Conservation (phyloP, 1,140 invertebrate species). For the Berghia stephanieae region DNA sequence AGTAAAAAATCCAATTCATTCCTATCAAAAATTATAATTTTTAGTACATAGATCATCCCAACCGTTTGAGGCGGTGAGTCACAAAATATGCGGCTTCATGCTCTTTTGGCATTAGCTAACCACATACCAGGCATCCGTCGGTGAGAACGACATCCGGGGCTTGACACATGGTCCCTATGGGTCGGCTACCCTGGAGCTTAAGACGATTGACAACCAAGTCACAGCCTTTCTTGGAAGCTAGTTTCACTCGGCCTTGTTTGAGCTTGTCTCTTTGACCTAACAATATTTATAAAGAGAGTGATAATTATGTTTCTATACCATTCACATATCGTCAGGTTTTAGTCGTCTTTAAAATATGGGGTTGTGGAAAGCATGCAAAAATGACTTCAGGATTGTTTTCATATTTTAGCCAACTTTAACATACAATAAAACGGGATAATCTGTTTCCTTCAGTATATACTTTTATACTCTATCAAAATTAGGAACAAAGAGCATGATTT, state of each 20-base stretch:
- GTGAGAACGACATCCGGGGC: neutral
- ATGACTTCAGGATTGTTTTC: too few relatives aligned
- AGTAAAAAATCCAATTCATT: too few relatives aligned
- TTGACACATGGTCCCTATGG: slow-evolving; percentile 13
- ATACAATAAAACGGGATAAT: too few relatives aligned
- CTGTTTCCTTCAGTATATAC: too few relatives aligned
- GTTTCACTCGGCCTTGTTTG: neutral
- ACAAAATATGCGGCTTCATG: neutral
- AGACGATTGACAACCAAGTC: neutral
- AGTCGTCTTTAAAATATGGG: too few relatives aligned
- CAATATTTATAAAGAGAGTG: too few relatives aligned
- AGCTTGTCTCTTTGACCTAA: neutral
- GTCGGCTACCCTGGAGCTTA: neutral
- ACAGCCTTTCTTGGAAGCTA: neutral
- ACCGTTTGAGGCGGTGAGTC: neutral
- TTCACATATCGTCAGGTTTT: too few relatives aligned
- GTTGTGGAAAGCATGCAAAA: too few relatives aligned
- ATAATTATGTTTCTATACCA: too few relatives aligned
- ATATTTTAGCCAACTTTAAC: too few relatives aligned
- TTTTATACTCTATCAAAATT: too few relatives aligned
- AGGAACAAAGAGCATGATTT: too few relatives aligned
- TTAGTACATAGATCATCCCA: neutral
- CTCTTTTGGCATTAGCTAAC: neutral
- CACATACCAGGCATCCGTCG: slow-evolving; percentile 22
- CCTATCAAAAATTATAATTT: neutral